These are phyloP conservation scores for Barbus barbus DNA, from an alignment of 2,113 vertebrate species.

Conservation along the genomic window DNA sequence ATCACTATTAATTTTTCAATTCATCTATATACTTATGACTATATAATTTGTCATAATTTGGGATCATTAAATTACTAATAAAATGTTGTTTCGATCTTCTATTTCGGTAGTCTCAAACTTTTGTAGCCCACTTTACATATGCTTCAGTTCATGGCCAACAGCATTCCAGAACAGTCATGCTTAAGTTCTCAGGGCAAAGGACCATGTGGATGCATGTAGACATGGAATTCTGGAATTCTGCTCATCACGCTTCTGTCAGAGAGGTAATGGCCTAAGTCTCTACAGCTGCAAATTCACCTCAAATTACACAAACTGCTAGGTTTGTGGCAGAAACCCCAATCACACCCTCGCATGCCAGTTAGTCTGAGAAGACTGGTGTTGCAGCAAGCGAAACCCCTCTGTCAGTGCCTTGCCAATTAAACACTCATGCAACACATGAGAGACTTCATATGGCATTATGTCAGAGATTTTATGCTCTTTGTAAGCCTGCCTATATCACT, in stretches of 20 bases:
- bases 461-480: constrained; percentile 41
- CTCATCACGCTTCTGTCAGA: constrained; percentile 38
- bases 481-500: constrained; percentile 12
- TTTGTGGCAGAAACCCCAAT: constrained; percentile 3
- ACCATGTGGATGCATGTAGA: constrained; percentile 49
- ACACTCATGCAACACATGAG: constrained; percentile 38
- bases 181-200: constrained; percentile 25
- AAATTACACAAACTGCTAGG: background rate
- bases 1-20: background rate
- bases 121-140: background rate
- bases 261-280: constrained; percentile 44
- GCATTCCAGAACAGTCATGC: constrained; percentile 44
- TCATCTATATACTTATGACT: background rate
- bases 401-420: constrained; percentile 63
- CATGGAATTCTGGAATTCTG: constrained; percentile 49
- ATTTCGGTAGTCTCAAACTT: background rate
- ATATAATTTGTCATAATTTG: background rate
- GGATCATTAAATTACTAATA: background rate
- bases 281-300: constrained; percentile 56
- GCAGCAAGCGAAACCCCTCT: constrained; percentile 54
- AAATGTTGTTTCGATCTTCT: background rate
- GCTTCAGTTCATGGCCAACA: background rate
- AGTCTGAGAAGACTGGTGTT: constrained; percentile 25
- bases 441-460: too few relatives aligned
- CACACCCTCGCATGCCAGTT: background rate